phyloP scores from a whole-genome alignment of 2,113 vertebrate species.

The Connochaetes taurinus region DNA sequence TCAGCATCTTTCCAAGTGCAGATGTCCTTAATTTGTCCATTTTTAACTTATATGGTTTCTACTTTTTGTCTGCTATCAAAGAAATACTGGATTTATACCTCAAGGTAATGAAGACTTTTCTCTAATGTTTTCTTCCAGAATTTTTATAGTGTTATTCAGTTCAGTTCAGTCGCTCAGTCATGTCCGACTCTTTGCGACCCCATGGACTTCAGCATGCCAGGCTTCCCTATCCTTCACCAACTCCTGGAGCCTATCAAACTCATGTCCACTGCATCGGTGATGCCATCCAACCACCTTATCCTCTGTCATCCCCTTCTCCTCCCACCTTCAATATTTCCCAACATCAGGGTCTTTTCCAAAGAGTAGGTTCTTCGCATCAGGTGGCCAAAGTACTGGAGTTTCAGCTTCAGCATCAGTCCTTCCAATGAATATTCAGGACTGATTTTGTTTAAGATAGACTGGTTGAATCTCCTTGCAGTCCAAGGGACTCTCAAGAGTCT shows the following conservation, averaged over 20 bases:
- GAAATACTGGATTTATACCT: neutral
- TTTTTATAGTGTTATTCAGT: neutral
- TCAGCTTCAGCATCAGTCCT: neutral
- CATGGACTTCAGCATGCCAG: neutral
- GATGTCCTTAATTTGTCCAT: neutral
- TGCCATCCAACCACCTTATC: neutral
- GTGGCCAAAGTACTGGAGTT: neutral
- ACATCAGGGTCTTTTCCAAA: neutral
- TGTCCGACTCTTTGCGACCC: accelerated
- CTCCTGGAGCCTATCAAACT: neutral
- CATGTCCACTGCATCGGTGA: accelerated
- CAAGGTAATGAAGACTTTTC: neutral
- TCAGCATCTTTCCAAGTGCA: neutral
- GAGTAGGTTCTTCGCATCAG: accelerated
- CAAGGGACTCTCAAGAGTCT: neutral
- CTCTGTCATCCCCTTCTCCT: neutral
- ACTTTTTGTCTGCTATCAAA: neutral
- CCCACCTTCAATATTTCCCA: neutral
- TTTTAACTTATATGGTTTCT: neutral
- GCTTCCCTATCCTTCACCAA: neutral
- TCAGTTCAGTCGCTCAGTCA: neutral
- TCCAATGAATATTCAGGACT: neutral
- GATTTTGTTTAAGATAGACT: neutral
- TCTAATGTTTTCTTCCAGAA: neutral
- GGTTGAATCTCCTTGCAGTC: neutral